phyloP scores from a whole-genome alignment of 2,797 vertebrate species.

The Toxotes lorentzi region DNA sequence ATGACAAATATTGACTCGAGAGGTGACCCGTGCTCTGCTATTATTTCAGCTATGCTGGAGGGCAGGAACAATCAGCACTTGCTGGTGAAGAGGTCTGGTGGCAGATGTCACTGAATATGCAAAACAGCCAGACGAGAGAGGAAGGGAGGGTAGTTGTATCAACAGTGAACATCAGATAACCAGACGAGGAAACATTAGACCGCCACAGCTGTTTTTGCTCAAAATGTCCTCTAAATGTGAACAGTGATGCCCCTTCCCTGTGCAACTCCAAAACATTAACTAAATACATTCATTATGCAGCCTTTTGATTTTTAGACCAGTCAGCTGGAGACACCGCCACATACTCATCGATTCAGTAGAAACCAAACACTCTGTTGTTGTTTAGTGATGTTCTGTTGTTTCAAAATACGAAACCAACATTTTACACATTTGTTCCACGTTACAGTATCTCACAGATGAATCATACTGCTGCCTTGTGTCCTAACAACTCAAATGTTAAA shows the following conservation, averaged over 20 bases:
- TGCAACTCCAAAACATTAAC: not conserved
- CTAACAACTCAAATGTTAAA: not conserved
- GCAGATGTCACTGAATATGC: slow-evolving; percentile 73
- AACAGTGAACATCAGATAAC: slow-evolving; percentile 26
- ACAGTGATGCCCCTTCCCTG: not conserved
- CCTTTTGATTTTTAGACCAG: not conserved
- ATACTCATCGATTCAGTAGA: not conserved
- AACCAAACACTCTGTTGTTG: not conserved
- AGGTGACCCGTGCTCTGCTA: slow-evolving; percentile 38
- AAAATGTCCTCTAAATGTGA: not conserved
- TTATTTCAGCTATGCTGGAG: slow-evolving; percentile 53
- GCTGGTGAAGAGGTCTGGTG: slow-evolving; percentile 20
- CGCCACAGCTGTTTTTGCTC: not conserved
- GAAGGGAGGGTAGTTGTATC: slow-evolving; percentile 23
- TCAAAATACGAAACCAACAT: too few relatives aligned
- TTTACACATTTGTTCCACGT: too few relatives aligned
- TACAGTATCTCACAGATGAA: not conserved
- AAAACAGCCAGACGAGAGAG: slow-evolving; percentile 32
- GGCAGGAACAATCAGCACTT: slow-evolving; percentile 41
- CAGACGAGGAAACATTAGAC: not conserved
- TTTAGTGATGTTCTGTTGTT: too few relatives aligned
- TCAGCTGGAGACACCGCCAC: not conserved
- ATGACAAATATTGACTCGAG: slow-evolving; percentile 70
- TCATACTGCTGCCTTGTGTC: too few relatives aligned
- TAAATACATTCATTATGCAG: not conserved